These are phyloP conservation scores for Acipenser transmontanus DNA, from an alignment of 2,797 vertebrate species.

Conservation along the genomic window DNA sequence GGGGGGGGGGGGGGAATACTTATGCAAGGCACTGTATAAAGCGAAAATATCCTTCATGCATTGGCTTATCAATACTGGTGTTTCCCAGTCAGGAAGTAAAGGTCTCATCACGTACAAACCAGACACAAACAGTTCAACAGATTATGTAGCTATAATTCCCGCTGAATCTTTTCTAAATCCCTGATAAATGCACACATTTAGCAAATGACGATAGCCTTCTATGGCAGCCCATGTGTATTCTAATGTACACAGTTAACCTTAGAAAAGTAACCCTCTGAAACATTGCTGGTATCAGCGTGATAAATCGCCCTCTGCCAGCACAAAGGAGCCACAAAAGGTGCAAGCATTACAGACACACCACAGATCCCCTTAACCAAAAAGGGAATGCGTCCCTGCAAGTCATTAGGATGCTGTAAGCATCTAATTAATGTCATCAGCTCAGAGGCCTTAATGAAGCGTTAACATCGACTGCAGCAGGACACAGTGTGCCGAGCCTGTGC, in stretches of 20 bases:
- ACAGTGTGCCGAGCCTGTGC: slow-evolving; percentile 20
- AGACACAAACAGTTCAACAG: too few relatives aligned
- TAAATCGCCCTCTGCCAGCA: slow-evolving; percentile 53
- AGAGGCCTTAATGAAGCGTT: slow-evolving; percentile 35
- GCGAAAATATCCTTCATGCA: too few relatives aligned
- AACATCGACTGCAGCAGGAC: slow-evolving; percentile 28
- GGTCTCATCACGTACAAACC: too few relatives aligned
- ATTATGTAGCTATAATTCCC: too few relatives aligned
- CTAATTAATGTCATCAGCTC: slow-evolving; percentile 48
- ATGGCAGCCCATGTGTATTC: too few relatives aligned
- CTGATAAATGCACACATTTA: too few relatives aligned
- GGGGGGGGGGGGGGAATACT: too few relatives aligned
- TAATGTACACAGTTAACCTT: slow-evolving; percentile 53
- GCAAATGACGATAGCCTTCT: too few relatives aligned
- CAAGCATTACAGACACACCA: slow-evolving; percentile 13
- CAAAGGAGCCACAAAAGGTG: slow-evolving; percentile 24
- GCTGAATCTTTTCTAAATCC: too few relatives aligned
- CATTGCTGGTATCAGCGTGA: slow-evolving; percentile 33
- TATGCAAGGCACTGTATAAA: too few relatives aligned
- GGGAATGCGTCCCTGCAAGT: slow-evolving; percentile 28
- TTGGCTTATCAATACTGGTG: too few relatives aligned
- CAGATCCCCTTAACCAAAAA: slow-evolving; percentile 28
- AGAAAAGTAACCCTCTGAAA: slow-evolving; percentile 45
- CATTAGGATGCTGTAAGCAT: slow-evolving; percentile 41
- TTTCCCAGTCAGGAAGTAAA: too few relatives aligned